Percentiles rank a stretch among this genome's conserved stretches.
Evolutionary conservation across 1,140 invertebrate species (phyloP).

Genomic region (Oreohelix idahoensis): DNA sequence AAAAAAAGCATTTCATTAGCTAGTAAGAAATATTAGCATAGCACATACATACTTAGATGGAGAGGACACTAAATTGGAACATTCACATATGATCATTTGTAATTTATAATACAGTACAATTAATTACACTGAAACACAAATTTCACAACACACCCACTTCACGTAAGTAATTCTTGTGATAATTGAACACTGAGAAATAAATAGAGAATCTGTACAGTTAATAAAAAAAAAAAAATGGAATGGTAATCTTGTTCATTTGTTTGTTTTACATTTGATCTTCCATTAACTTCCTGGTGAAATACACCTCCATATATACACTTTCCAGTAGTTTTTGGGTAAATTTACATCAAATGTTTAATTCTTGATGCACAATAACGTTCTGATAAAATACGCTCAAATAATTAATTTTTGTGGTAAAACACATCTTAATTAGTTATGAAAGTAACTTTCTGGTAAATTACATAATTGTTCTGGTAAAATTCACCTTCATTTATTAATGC

Average conservation of each 20-base stretch:
- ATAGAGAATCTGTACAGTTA: not conserved
- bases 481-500: too few species aligned
- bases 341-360: not conserved
- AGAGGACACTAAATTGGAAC: not conserved
- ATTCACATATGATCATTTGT: not conserved
- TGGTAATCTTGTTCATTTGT: not conserved
- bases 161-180: not conserved
- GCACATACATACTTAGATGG: not conserved
- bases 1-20: not conserved
- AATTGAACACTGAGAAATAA: not conserved
- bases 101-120: not conserved
- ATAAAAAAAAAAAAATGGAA: not conserved
- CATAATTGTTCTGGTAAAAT: too few species aligned
- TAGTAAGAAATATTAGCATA: not conserved
- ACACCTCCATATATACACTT: not conserved
- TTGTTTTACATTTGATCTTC: not conserved
- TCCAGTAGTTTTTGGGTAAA: not conserved
- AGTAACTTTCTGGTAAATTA: too few species aligned
- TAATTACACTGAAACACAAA: not conserved
- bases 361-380: not conserved
- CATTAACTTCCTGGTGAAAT: not conserved
- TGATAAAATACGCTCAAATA: not conserved
- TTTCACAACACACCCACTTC: not conserved
- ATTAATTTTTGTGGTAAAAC: not conserved
- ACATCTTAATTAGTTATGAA: too few species aligned